Evolutionary conservation across 1,140 invertebrate genomes (phyloP).

Genomic region (Cotesia typhae): DNA sequence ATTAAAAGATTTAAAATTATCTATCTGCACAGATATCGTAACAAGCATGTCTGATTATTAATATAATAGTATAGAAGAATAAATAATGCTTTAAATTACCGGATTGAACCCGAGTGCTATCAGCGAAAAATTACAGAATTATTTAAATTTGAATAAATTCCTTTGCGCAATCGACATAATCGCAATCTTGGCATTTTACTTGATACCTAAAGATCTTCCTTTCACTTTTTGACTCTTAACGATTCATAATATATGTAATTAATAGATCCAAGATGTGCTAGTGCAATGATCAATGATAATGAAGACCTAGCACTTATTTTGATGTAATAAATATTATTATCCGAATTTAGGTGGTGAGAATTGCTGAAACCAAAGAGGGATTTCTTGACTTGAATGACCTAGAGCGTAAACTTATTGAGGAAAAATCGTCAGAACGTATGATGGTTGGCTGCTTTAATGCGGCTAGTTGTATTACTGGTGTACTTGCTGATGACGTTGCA

Average conservation of each 20-base stretch:
- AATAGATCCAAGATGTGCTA: not conserved
- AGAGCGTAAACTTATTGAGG: constrained; percentile 74
- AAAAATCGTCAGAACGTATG: constrained; percentile 66
- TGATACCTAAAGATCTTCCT: constrained; percentile 7
- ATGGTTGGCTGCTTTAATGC: constrained; percentile 89
- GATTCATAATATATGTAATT: too few species aligned
- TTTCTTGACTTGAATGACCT: constrained; percentile 82
- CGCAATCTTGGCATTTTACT: constrained; percentile 16
- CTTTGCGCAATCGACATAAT: constrained; percentile 16
- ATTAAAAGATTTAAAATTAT: not conserved
- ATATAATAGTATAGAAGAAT: too few species aligned
- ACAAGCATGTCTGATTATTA: too few species aligned
- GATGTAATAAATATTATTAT: not conserved
- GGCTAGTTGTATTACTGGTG: constrained; percentile 90
- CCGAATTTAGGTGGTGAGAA: constrained; percentile 73
- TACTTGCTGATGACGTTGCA: constrained; percentile 82
- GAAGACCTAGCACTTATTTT: too few species aligned
- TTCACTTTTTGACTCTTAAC: constrained; percentile 22
- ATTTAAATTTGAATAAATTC: constrained; percentile 17
- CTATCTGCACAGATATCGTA: too few species aligned
- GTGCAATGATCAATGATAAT: too few species aligned
- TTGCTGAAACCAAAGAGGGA: constrained; percentile 81
- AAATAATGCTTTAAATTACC: not conserved
- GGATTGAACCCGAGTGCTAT: constrained; percentile 1
- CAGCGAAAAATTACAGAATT: constrained; percentile 5